phyloP scores from a whole-genome alignment of 2,113 vertebrate species.

The Psilopsiagon aurifrons region DNA sequence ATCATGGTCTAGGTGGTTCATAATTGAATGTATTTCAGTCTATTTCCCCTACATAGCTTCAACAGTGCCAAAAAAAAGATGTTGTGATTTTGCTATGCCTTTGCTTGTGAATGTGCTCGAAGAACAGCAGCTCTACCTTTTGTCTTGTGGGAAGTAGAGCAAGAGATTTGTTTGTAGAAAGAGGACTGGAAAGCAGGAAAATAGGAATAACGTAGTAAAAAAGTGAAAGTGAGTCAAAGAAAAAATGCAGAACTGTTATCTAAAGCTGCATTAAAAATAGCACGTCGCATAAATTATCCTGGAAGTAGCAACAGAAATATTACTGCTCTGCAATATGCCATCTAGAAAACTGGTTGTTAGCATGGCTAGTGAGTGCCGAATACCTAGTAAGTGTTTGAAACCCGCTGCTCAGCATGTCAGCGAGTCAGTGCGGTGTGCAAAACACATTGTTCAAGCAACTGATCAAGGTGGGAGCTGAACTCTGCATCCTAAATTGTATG shows the following conservation, averaged over 20 bases:
- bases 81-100: background rate
- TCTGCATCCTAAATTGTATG: background rate
- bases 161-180: background rate
- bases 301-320: background rate
- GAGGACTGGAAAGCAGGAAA: background rate
- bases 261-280: background rate
- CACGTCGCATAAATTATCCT: background rate
- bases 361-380: background rate
- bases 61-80: background rate
- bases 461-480: background rate
- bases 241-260: background rate
- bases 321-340: background rate
- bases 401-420: background rate
- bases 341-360: background rate
- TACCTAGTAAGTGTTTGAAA: background rate
- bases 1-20: background rate
- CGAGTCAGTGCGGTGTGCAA: background rate
- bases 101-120: background rate
- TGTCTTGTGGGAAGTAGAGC: background rate
- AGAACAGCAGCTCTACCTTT: background rate
- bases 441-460: background rate
- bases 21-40: background rate
- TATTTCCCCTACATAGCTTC: background rate
- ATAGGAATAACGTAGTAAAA: background rate
- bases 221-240: background rate